A percentile compares a stretch with the other conserved stretches of the same genome.
Evolutionary conservation across 37 sponge, comb jelly and placozoan species (phyloP).

Genomic region (Agelas oroides): DNA sequence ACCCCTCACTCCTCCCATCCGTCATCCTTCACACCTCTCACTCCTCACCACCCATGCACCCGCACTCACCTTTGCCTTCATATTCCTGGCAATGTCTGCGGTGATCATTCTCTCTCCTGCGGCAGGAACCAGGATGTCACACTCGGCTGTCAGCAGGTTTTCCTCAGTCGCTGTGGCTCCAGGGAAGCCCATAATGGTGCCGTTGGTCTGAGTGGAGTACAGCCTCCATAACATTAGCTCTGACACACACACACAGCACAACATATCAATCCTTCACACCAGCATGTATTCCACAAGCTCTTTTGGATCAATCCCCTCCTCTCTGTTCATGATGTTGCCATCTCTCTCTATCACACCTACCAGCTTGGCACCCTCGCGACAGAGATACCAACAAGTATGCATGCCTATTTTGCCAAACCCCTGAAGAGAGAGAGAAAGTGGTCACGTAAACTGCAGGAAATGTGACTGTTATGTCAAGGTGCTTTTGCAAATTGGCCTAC

Average conservation of each 20-base stretch:
- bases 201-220: conserved; percentile 29
- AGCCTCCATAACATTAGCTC: background rate
- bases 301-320: conserved; percentile 94
- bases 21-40: no score
- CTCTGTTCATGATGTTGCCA: conserved; percentile 83
- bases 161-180: conserved; percentile 85
- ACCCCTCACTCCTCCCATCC: no score
- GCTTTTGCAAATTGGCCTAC: no score
- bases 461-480: background rate
- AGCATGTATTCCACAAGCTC: conserved; percentile 87
- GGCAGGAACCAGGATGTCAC: conserved; percentile 98
- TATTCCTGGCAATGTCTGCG: conserved; percentile 72
- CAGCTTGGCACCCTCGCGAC: conserved; percentile 87
- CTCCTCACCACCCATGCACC: no score
- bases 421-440: conserved; percentile 21
- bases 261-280: conserved; percentile 25
- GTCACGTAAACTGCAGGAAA: background rate
- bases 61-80: conserved; percentile 95
- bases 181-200: conserved; percentile 91
- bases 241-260: background rate
- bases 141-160: conserved; percentile 84
- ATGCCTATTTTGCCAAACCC: conserved; percentile 99
- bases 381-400: conserved; percentile 90
- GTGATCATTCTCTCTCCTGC: conserved; percentile 97
- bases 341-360: conserved; percentile 96